Base-by-base conservation (phyloP, 1,140 invertebrate species). In the Tetragnatha versicolor region DNA sequence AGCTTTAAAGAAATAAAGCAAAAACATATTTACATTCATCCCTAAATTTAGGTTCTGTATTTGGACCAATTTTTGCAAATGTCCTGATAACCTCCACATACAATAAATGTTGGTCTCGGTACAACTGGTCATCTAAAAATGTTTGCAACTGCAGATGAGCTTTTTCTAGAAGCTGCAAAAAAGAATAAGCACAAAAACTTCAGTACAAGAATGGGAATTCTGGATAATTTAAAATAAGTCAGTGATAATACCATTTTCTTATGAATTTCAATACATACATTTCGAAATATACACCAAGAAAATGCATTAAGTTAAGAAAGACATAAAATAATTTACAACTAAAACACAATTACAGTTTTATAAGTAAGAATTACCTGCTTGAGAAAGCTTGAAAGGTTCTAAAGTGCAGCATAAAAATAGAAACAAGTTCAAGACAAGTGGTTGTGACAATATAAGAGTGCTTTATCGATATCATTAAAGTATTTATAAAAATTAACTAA, bases 141-240 rank as follows among this genome's bases (percentile, higher is more conserved):
- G 88, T 89, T 85, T 92, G 90, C n/a, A 93, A 84, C 82, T 92
- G 91, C 84, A 92, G 88, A 82, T 91, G 90, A 37, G 90, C 90
- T 85, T 92, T 91, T 82, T 92, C 91, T 65, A 90, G 87, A 22
- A 91, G 89, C 87, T 92, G 85, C 10, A 69, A 81, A 39, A 49
- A 20, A 55, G 14, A 61, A 9, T 27, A 68, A 31, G 37, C 27
- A 58, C 35, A 51, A 14, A 77, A 68, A 42, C 20, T 66, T 49
- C n/a, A n/a, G n/a, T n/a, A n/a, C n/a, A n/a, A n/a, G n/a, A n/a
- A n/a, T n/a, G n/a, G n/a, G n/a, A n/a, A n/a, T n/a, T n/a, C n/a
- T n/a, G n/a, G n/a, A n/a, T n/a, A n/a, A n/a, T n/a, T n/a, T n/a
- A n/a, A n/a, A n/a, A n/a, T n/a, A n/a, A n/a, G n/a, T n/a, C n/a